Percentiles rank a stretch among this genome's conserved stretches.
These are phyloP conservation scores for Protula sp. DNA, from an alignment of 2,888 invertebrate species.

Conservation along the genomic window DNA sequence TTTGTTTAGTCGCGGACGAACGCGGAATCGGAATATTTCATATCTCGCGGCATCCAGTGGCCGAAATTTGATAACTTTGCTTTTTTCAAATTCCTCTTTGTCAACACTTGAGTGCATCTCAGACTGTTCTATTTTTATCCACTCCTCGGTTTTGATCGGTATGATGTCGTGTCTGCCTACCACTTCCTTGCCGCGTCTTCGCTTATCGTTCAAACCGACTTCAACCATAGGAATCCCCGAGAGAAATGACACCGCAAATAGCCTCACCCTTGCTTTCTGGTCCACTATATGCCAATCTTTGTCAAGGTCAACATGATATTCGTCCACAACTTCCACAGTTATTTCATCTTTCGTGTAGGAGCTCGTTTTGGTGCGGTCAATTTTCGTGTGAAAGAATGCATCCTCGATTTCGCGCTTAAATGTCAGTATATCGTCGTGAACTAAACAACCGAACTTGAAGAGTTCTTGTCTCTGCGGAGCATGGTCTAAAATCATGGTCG, in stretches of 20 bases:
- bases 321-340: conserved; percentile 51
- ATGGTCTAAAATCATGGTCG: conserved; percentile 72
- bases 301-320: conserved; percentile 50
- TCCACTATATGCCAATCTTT: conserved; percentile 40
- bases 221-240: conserved; percentile 92
- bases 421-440: conserved; percentile 82
- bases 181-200: conserved; percentile 97
- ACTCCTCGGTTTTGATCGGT: conserved; percentile 87
- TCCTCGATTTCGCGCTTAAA: conserved; percentile 91
- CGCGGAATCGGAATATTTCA: conserved; percentile 87
- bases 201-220: conserved; percentile 93
- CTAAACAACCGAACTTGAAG: conserved; percentile 88
- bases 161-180: conserved; percentile 98
- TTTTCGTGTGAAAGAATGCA: conserved; percentile 60
- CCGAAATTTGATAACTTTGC: conserved; percentile 57
- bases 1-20: conserved; percentile 66
- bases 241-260: conserved; percentile 94
- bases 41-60: conserved; percentile 97
- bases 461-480: conserved; percentile 91
- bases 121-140: conserved; percentile 91
- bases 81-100: conserved; percentile 76
- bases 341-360: conserved; percentile 53
- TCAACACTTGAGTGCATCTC: conserved; percentile 94
- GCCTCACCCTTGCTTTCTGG: conserved; percentile 88
- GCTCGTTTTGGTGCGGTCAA: conserved; percentile 41